Percentiles rank a stretch among this genome's conserved stretches.
Evolutionary conservation across 2,113 vertebrate species (phyloP).

Genomic region (Eclectus roratus): DNA sequence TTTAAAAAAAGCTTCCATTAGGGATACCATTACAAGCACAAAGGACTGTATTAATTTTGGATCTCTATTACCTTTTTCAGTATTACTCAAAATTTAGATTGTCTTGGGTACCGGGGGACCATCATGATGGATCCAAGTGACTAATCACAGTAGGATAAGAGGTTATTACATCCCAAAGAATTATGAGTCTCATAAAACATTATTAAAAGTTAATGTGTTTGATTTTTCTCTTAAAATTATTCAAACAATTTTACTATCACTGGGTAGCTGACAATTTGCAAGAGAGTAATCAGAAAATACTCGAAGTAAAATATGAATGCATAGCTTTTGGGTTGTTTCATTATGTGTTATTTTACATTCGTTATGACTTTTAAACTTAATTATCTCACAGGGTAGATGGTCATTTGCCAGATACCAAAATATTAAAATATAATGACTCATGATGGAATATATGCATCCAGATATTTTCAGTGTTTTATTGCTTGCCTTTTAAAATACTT

Average conservation of each 20-base stretch:
- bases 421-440: slow-evolving; percentile 52
- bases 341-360: slow-evolving; percentile 54
- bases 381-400: slow-evolving; percentile 35
- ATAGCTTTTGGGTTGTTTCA: slow-evolving; percentile 33
- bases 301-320: slow-evolving; percentile 8
- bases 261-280: slow-evolving; percentile 29
- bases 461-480: slow-evolving; percentile 30
- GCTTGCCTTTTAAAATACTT: slow-evolving; percentile 55
- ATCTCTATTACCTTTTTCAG: slow-evolving; percentile 39
- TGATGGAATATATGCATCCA: slow-evolving; percentile 25
- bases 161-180: slow-evolving; percentile 57
- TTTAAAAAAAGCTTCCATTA: not conserved
- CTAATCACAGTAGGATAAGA: slow-evolving; percentile 42
- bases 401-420: not conserved
- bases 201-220: slow-evolving; percentile 68
- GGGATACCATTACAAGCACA: not conserved
- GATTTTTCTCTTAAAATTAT: slow-evolving; percentile 63
- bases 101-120: slow-evolving; percentile 29
- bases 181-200: slow-evolving; percentile 57
- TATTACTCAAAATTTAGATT: slow-evolving; percentile 60
- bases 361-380: slow-evolving; percentile 59
- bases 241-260: slow-evolving; percentile 57
- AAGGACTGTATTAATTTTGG: slow-evolving; percentile 38
- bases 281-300: slow-evolving; percentile 46
- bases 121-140: slow-evolving; percentile 59